phyloP scores from a whole-genome alignment of 2,888 invertebrate genomes.

The Leistus spinibarbis region DNA sequence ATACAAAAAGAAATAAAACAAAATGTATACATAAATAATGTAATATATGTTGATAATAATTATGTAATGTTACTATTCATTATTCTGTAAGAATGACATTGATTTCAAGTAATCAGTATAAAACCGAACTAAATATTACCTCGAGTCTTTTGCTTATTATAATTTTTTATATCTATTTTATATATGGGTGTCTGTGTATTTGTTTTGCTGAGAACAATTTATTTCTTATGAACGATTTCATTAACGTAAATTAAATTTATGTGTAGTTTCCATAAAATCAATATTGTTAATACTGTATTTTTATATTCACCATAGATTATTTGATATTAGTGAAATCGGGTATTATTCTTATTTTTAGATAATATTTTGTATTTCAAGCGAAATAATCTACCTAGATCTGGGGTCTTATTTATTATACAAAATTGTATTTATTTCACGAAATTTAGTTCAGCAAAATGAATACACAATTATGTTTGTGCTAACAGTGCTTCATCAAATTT shows the following conservation, averaged over 20 bases:
- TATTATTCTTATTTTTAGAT: too few relatives aligned
- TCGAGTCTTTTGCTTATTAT: constrained; percentile 16
- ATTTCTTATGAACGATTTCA: too few relatives aligned
- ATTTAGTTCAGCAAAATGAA: neutral
- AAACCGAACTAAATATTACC: constrained; percentile 8
- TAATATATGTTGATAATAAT: constrained; percentile 38
- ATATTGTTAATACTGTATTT: too few relatives aligned
- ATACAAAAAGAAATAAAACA: constrained; percentile 34
- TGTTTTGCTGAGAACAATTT: neutral
- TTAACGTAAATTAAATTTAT: too few relatives aligned
- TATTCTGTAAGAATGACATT: constrained; percentile 35
- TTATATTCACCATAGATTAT: too few relatives aligned
- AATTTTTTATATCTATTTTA: neutral
- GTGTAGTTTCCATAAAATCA: too few relatives aligned
- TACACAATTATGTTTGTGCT: neutral
- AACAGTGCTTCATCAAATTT: neutral
- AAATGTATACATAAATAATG: constrained; percentile 43
- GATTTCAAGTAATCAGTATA: constrained; percentile 37
- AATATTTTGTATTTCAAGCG: too few relatives aligned
- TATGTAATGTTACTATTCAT: constrained; percentile 38
- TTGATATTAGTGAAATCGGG: too few relatives aligned
- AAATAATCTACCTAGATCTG: too few relatives aligned
- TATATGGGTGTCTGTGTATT: neutral
- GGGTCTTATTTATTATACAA: too few relatives aligned
- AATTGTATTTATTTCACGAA: too few relatives aligned